Base-by-base conservation (phyloP, 2,797 vertebrate genomes). In the Poecilia velifera region DNA sequence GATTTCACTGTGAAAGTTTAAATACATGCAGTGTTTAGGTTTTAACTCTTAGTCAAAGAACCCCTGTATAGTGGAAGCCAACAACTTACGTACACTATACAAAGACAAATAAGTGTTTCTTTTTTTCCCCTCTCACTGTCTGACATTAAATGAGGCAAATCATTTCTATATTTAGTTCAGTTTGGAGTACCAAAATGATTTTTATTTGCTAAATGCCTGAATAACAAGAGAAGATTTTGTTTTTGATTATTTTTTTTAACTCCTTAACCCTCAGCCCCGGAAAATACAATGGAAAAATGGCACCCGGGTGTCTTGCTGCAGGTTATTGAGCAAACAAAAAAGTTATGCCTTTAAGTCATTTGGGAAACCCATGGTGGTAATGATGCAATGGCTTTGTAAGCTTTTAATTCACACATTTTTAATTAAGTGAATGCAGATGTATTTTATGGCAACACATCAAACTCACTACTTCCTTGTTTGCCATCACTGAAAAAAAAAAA, bases 1-100 rank as follows among this genome's bases (percentile, higher is more conserved):
- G 72, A 83, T 85, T 86, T 87, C 82, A 79, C 71, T 31, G 59
- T 62, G 49, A 86, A 91, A 86, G 76, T 88, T 86, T 79, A 91
- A 92, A 90, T 90, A 92, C 84, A 89, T 87, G 85, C 76, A 78
- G 78, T 76, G 84, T 86, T 88, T 87, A 87, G 20, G 79, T 72
- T 83, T 76, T 16, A 62, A 62, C 5, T 62, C 5, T 34, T 62
- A 47, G 47, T 86, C 84, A 82, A 90, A 78, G 82, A 88, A 85
- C 87, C 84, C 31, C 66, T 81, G 62, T 82, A 90, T 81, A 39
- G 36, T 39, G 4, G 20, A 39, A 66, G 59, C 31, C 16, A 64
- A 7, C 14, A 8, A 64, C 36, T 34, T 20, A 36, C 3, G 1
- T 18, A 36, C 6, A 64, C 55, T 39, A 20, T 66, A 41, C 41